Conservation (phyloP, 2,113 vertebrate genomes). For the Nyctereutes procyonoides region DNA sequence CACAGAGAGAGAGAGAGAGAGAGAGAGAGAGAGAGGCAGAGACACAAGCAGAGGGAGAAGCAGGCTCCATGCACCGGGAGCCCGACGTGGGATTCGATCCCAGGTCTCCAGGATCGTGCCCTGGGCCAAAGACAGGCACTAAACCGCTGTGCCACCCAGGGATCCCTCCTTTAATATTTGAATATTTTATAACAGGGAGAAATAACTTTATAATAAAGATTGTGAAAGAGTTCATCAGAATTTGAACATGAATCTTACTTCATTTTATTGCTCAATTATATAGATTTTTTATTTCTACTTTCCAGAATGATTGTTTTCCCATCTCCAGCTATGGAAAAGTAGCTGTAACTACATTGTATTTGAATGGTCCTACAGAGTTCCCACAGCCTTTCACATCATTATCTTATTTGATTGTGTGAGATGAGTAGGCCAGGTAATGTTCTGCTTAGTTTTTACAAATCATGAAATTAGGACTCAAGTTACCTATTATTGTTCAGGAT, state of each 20-base stretch:
- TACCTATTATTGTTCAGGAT: neutral
- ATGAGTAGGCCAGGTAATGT: neutral
- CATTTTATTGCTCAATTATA: slow-evolving; percentile 33
- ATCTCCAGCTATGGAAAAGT: neutral
- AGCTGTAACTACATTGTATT: slow-evolving; percentile 27
- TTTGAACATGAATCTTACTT: slow-evolving; percentile 52
- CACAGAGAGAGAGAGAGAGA: too few species aligned
- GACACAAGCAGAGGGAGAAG: too few species aligned
- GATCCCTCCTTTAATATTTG: slow-evolving; percentile 7
- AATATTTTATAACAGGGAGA: neutral
- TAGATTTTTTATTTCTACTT: slow-evolving; percentile 38
- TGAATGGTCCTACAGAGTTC: slow-evolving; percentile 15
- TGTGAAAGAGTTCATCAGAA: neutral
- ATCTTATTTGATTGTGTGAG: slow-evolving; percentile 28
- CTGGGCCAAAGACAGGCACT: too few species aligned
- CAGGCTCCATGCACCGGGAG: too few species aligned
- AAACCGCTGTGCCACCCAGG: too few species aligned
- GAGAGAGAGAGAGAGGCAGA: too few species aligned
- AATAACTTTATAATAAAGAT: neutral
- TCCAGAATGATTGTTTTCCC: slow-evolving; percentile 26
- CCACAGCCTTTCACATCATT: neutral
- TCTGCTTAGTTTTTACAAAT: neutral
- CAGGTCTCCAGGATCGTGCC: too few species aligned
- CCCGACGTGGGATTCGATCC: too few species aligned
- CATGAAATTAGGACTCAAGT: neutral